Evolutionary conservation across 2,113 vertebrate species (phyloP), one percentile per base, ranked within the genome.

Genomic region (Saimiri boliviensis): DNA sequence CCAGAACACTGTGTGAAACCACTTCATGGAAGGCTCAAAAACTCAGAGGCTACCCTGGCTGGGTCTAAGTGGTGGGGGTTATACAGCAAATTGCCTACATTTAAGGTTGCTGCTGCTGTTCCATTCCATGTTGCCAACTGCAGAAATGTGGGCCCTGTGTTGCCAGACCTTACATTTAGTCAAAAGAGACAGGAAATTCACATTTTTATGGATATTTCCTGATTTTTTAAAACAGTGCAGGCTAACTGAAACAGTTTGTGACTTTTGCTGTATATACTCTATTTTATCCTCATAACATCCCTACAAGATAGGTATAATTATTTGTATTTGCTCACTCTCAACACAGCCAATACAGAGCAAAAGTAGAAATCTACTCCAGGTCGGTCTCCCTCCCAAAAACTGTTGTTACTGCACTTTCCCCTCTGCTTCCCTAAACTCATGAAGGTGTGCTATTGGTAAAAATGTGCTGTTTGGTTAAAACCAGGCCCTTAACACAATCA

Each of bases 161-260:
- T 77, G 84, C 76, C 93, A 97, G 84, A 85, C 58, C 52, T 83
- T 93, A 84, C 87, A 77, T 95, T 82, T 82, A 90, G 84, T 93
- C 45, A 20, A 56, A 68, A 73, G 86, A 91, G 81, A 87, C 71
- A 93, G 87, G 86, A 87, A 94, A 93, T 89, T 56, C 90, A 68
- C 56, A 88, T 94, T 93, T 97, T 95, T 95, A 95, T 96, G 89
- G 84, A 84, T 92, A 77, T 93, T 95, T 95, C 91, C 96, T 87
- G 71, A 92, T 96, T 97, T 97, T 97, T 77, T 92, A 86, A 91
- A 97, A 80, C 66, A 73, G 71, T 52, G 76, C 3, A 58, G 14
- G 63, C 56, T 83, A 89, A 94, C 68, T 89, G 77, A 85, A 91
- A 47, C 23, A 52, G 21, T 32, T 81, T 77, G 70, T 90, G 42